Percentiles rank a stretch among this genome's conserved stretches.
These are phyloP conservation scores for Polyploca ridens DNA, from an alignment of 2,888 invertebrate genomes.

Conservation along the genomic window DNA sequence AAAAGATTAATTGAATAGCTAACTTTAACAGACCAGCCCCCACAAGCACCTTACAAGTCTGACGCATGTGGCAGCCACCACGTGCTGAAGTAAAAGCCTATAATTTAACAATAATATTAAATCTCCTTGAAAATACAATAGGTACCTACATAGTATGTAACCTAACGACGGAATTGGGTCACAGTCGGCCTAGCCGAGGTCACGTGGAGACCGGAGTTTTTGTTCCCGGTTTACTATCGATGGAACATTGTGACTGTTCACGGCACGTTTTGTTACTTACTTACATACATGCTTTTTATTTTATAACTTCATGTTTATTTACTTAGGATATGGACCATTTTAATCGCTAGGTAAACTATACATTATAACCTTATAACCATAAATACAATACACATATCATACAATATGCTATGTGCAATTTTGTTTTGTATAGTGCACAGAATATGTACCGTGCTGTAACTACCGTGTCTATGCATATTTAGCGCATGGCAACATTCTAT, in stretches of 20 bases:
- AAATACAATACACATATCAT: too few species aligned
- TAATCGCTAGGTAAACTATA: too few species aligned
- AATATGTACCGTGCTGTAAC: not conserved
- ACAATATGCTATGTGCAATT: not conserved
- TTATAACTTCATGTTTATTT: not conserved
- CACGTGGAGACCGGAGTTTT: not conserved
- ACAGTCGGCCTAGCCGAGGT: not conserved
- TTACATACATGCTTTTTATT: not conserved
- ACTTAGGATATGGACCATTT: too few species aligned
- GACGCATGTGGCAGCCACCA: too few species aligned
- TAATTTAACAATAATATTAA: not conserved
- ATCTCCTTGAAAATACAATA: not conserved
- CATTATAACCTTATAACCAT: too few species aligned
- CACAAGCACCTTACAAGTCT: too few species aligned
- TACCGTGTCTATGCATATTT: not conserved
- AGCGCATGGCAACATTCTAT: conserved; percentile 5
- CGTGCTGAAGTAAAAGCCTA: not conserved
- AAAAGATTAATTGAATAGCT: too few species aligned
- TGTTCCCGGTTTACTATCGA: not conserved
- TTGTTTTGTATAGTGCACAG: not conserved
- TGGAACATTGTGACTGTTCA: not conserved
- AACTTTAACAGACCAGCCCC: too few species aligned
- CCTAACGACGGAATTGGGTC: not conserved
- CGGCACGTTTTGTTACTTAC: not conserved
- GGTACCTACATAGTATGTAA: not conserved